Evolutionary conservation across 2,113 vertebrate species (phyloP), one percentile per base, ranked within the genome.

Genomic region (Mus spicilegus): DNA sequence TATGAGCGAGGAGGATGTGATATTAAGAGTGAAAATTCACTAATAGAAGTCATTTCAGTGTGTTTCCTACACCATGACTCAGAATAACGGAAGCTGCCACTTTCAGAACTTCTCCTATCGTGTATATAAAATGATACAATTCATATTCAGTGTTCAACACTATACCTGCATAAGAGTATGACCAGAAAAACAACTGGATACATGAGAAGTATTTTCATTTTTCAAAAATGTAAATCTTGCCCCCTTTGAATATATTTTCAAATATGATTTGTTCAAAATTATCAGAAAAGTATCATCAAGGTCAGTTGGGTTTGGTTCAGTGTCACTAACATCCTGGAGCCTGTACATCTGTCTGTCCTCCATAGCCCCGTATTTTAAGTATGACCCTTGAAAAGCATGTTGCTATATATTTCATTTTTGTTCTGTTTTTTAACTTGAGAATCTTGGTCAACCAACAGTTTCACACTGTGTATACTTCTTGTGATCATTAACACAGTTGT

Each of bases 111-210:
- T 89, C n/a, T 92, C 82, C 30, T 46, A 67, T 42, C 22, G 17
- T 5, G 3, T 49, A 54, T 26, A 54, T 36, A 81, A 80, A 73
- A 4, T 63, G 17, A 87, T 28, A 56, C 9, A 58, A 42, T 51
- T 86, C 67, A 42, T 30, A 16, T 54, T 39, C 85, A 82, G 63
- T 46, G 7, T 81, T 73, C 89, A 82, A 19, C 28, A 84, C 42
- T 19, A 89, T 7, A 90, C 17, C 51, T 42, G 56, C n/a, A 51
- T 69, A 80, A 80, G 49, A 39, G 24, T 89, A 49, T 20, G 0
- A 75, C 36, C 49, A 75, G 75, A 69, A 95, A 95, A 95, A 75
- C 36, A 90, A 33, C 39, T 67, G 81, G 49, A 33, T 82, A 58
- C 12, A 19, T 51, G 5, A 51, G 91, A 69, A 73, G n/a, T 12